These are phyloP conservation scores for Burhinus oedicnemus DNA, from an alignment of 2,113 vertebrate species.

Conservation along the genomic window DNA sequence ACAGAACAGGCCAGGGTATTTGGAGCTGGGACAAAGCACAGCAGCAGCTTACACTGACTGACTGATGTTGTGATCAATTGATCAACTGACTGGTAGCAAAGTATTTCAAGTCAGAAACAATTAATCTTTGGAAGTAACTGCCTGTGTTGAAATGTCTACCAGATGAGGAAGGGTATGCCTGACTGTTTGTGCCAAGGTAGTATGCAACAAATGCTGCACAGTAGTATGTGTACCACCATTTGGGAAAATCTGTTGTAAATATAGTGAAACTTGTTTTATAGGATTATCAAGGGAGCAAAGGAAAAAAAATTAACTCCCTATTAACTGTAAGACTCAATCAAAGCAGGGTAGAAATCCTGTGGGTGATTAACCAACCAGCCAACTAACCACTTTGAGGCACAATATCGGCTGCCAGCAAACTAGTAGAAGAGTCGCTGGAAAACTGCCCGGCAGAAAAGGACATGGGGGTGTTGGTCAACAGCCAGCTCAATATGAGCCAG, in stretches of 20 bases:
- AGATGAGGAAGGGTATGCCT: background rate
- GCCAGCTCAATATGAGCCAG: background rate
- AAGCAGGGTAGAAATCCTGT: background rate
- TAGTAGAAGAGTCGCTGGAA: background rate
- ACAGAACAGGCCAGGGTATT: background rate
- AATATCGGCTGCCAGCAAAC: background rate
- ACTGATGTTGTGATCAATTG: background rate
- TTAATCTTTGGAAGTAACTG: background rate
- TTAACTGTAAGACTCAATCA: background rate
- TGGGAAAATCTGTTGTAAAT: background rate
- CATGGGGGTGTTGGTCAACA: background rate
- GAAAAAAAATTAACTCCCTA: background rate
- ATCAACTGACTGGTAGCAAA: background rate
- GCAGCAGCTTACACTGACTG: background rate
- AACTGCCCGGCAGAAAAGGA: accelerated
- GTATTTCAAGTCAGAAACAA: background rate
- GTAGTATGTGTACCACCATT: background rate
- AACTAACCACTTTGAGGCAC: background rate
- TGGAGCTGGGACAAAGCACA: background rate
- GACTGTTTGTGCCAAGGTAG: background rate
- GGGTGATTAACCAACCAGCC: background rate
- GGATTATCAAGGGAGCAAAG: background rate
- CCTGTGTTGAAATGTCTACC: background rate
- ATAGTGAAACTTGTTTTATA: background rate
- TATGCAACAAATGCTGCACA: background rate